Conservation (phyloP, 2,797 vertebrate species). For the Microchirus variegatus region DNA sequence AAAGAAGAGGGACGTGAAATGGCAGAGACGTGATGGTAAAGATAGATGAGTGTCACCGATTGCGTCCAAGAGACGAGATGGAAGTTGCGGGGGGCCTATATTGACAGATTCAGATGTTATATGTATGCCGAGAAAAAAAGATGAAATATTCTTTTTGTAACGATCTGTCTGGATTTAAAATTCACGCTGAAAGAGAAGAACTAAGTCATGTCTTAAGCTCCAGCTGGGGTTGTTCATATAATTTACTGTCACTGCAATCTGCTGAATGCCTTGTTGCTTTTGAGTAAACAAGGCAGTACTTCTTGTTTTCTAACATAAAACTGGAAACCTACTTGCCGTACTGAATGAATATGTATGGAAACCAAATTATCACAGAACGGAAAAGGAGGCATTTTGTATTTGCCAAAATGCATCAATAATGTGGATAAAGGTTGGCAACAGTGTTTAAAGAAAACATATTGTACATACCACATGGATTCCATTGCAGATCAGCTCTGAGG, state of each 20-base stretch:
- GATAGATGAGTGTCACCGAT: neutral
- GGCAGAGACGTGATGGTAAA: neutral
- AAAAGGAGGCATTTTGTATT: too few species aligned
- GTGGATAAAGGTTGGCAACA: too few species aligned
- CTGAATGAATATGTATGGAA: neutral
- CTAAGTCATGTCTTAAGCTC: neutral
- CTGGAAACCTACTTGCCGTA: neutral
- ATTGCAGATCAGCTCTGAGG: neutral
- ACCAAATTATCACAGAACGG: too few species aligned
- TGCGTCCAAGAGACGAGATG: neutral
- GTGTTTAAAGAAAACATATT: too few species aligned
- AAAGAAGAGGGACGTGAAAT: slow-evolving; percentile 41
- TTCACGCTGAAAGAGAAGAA: neutral
- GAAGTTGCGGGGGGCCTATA: neutral
- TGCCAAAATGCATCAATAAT: too few species aligned
- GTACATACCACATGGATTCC: neutral
- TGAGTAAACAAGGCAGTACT: slow-evolving; percentile 4
- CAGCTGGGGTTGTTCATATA: neutral
- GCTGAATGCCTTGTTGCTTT: neutral
- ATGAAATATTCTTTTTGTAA: neutral
- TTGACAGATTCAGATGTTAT: neutral
- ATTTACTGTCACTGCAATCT: neutral
- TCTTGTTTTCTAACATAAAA: neutral
- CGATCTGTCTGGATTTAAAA: slow-evolving; percentile 1
- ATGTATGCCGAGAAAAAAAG: neutral